phyloP scores from a whole-genome alignment of 1,140 invertebrate species.

The Neodiprion lecontei region DNA sequence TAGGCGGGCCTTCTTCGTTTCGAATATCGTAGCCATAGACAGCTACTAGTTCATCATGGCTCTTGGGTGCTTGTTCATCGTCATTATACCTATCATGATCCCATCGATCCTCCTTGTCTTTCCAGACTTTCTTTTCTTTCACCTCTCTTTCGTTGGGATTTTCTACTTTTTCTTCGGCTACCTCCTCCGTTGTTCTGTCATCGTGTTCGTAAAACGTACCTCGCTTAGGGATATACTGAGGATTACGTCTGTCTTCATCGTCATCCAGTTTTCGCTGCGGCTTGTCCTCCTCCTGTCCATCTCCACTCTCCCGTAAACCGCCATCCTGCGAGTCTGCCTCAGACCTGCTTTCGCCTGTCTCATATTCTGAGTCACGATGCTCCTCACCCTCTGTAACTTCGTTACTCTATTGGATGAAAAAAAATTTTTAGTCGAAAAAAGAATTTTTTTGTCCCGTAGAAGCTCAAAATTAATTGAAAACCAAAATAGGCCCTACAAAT shows the following conservation, averaged over 20 bases:
- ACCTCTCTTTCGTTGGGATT: constrained; percentile 52
- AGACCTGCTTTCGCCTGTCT: constrained; percentile 61
- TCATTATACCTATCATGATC: constrained; percentile 89
- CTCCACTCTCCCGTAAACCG: constrained; percentile 63
- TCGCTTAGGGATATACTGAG: constrained; percentile 95
- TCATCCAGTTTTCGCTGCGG: constrained; percentile 79
- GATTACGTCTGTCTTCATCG: constrained; percentile 94
- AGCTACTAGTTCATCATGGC: constrained; percentile 83
- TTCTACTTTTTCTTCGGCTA: constrained; percentile 50
- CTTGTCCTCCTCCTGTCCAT: constrained; percentile 68
- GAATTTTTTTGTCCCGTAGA: not conserved
- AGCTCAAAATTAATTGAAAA: no score
- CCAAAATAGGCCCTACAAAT: not conserved
- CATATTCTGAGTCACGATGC: constrained; percentile 60
- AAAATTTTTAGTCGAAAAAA: constrained; percentile 3
- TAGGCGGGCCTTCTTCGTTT: constrained; percentile 88
- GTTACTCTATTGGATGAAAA: constrained; percentile 49
- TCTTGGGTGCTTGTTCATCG: constrained; percentile 84
- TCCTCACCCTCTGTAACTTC: constrained; percentile 58
- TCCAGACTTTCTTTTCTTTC: constrained; percentile 68
- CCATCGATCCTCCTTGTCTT: constrained; percentile 80
- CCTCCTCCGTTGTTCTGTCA: constrained; percentile 81
- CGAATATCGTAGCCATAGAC: constrained; percentile 95
- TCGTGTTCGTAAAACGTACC: constrained; percentile 98
- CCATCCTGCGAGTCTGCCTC: constrained; percentile 56